Conservation (phyloP, 2,888 invertebrate genomes). For the Trachelus tabidus region DNA sequence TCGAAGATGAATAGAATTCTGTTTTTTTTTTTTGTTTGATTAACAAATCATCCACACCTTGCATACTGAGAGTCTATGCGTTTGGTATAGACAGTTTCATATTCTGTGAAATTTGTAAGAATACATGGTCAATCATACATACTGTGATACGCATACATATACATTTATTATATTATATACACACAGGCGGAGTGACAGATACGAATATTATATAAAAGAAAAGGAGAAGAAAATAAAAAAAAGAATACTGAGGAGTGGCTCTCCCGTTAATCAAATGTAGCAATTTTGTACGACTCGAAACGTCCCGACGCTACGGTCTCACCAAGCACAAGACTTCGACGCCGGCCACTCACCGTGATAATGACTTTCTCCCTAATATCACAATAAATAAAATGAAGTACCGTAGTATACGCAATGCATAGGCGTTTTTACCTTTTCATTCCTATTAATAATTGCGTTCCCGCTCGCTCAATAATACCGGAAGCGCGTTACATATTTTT, state of each 20-base stretch:
- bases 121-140: background rate
- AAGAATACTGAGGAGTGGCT: background rate
- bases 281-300: background rate
- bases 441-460: background rate
- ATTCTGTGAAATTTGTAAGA: background rate
- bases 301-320: background rate
- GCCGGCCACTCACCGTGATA: background rate
- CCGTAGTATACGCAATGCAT: background rate
- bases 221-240: background rate
- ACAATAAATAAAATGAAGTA: constrained; percentile 35
- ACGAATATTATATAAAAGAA: background rate
- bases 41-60: background rate
- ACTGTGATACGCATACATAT: constrained; percentile 5
- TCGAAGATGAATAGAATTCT: background rate
- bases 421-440: background rate
- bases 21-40: constrained; percentile 9
- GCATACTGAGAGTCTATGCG: background rate
- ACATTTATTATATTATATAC: background rate
- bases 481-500: background rate
- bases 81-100: background rate
- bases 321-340: background rate
- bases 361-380: constrained; percentile 36
- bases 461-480: background rate
- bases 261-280: background rate
- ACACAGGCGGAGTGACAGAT: background rate